Percentiles rank a stretch among this genome's conserved stretches.
Evolutionary conservation across 2,888 invertebrate genomes (phyloP).

Genomic region (Xestia xanthographa): DNA sequence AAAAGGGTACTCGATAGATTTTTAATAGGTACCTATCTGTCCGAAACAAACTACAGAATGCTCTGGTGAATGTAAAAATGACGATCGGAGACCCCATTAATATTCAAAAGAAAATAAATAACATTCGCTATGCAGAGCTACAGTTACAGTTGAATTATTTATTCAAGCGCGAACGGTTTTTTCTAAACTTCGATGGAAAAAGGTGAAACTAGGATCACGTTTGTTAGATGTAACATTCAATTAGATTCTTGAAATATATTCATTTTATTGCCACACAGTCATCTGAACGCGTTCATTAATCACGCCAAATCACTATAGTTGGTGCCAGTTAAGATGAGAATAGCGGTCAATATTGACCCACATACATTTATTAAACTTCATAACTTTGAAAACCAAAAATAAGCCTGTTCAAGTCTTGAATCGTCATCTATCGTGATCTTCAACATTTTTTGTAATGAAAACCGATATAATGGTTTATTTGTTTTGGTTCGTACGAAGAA

Average conservation of each 20-base stretch:
- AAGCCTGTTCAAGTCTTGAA: too few relatives aligned
- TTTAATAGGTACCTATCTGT: neutral
- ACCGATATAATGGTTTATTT: too few relatives aligned
- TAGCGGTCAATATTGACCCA: too few relatives aligned
- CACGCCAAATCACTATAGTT: too few relatives aligned
- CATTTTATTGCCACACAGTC: slow-evolving; percentile 70
- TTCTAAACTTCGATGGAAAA: slow-evolving; percentile 50
- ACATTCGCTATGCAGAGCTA: slow-evolving; percentile 52
- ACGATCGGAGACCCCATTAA: slow-evolving; percentile 36
- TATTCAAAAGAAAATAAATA: slow-evolving; percentile 54
- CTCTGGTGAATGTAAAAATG: slow-evolving; percentile 8
- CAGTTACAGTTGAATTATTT: slow-evolving; percentile 48
- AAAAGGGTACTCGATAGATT: neutral
- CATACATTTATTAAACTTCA: too few relatives aligned
- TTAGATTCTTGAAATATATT: slow-evolving; percentile 72
- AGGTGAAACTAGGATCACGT: slow-evolving; percentile 69
- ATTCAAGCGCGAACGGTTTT: slow-evolving; percentile 57
- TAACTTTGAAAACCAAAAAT: too few relatives aligned
- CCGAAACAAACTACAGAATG: neutral
- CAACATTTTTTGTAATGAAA: too few relatives aligned
- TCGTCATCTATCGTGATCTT: too few relatives aligned
- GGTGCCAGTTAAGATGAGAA: too few relatives aligned
- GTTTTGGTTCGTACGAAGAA: too few relatives aligned
- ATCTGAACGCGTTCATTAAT: slow-evolving; percentile 67
- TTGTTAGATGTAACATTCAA: slow-evolving; percentile 70